These are phyloP conservation scores for Habropoda laboriosa DNA, from an alignment of 1,140 invertebrate genomes.

Conservation along the genomic window DNA sequence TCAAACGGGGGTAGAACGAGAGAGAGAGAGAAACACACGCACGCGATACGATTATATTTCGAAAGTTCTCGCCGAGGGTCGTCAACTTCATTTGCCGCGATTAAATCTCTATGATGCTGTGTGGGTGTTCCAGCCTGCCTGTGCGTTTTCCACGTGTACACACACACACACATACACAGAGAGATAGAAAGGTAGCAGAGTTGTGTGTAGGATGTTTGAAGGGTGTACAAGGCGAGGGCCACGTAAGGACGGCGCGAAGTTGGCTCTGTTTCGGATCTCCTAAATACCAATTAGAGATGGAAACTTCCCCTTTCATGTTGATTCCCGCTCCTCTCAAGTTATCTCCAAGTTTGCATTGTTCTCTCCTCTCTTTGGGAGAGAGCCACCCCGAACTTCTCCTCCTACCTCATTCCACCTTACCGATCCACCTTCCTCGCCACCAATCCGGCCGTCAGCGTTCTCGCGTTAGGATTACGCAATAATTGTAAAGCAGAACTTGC, in stretches of 20 bases:
- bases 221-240: slow-evolving; percentile 8
- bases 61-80: not conserved
- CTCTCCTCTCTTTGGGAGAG: slow-evolving; percentile 66
- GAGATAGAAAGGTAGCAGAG: no score
- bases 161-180: no score
- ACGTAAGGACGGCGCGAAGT: slow-evolving; percentile 55
- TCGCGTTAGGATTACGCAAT: slow-evolving; percentile 72
- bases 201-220: slow-evolving; percentile 3
- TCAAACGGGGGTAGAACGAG: not conserved
- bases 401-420: slow-evolving; percentile 19
- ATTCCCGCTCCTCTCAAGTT: slow-evolving; percentile 76
- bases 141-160: not conserved
- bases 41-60: not conserved
- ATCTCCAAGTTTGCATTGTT: slow-evolving; percentile 81
- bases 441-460: slow-evolving; percentile 54
- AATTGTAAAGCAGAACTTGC: slow-evolving; percentile 71
- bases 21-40: no score
- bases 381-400: slow-evolving; percentile 25
- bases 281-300: slow-evolving; percentile 81
- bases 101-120: slow-evolving; percentile 25
- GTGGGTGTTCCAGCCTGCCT: no score
- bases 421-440: slow-evolving; percentile 3
- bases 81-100: slow-evolving; percentile 36
- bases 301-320: slow-evolving; percentile 81
- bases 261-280: slow-evolving; percentile 78